Conservation (phyloP, 2,888 invertebrate genomes). For the Gandaritis pyraliata region DNA sequence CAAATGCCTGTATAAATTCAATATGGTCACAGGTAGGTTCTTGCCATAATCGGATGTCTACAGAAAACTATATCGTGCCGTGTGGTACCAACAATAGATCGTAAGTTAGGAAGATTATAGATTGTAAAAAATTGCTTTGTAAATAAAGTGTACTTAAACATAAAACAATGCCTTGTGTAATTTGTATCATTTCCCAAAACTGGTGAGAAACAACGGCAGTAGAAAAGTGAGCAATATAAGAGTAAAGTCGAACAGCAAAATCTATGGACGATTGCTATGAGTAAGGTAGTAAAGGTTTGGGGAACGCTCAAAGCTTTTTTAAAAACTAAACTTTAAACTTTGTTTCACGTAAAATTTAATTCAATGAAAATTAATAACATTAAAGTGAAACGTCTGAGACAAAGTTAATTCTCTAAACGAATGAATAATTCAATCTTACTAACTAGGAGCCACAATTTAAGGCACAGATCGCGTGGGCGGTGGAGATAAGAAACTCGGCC, state of each 20-base stretch:
- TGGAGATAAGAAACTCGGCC: too few species aligned
- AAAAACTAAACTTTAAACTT: too few species aligned
- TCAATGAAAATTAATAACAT: too few species aligned
- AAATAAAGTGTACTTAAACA: conserved; percentile 78
- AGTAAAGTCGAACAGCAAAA: background rate
- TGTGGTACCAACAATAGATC: conserved; percentile 56
- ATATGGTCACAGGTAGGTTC: conserved; percentile 6
- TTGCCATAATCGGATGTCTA: conserved; percentile 46
- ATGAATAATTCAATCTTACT: too few species aligned
- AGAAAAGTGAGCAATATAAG: background rate
- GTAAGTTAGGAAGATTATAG: conserved; percentile 71
- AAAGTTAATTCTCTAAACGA: too few species aligned
- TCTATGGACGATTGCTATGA: background rate
- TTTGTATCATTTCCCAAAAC: conserved; percentile 61
- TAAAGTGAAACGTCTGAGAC: too few species aligned
- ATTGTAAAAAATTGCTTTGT: conserved; percentile 81
- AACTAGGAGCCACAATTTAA: too few species aligned
- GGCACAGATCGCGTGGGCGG: too few species aligned
- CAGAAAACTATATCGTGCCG: conserved; percentile 34
- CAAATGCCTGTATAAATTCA: conserved; percentile 3
- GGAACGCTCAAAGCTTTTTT: too few species aligned
- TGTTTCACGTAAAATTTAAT: too few species aligned
- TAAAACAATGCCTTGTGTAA: conserved; percentile 60
- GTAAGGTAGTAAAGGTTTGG: too few species aligned
- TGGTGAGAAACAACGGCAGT: conserved; percentile 13